Base-by-base conservation (phyloP, 1,140 invertebrate species). In the Magallana gigas region DNA sequence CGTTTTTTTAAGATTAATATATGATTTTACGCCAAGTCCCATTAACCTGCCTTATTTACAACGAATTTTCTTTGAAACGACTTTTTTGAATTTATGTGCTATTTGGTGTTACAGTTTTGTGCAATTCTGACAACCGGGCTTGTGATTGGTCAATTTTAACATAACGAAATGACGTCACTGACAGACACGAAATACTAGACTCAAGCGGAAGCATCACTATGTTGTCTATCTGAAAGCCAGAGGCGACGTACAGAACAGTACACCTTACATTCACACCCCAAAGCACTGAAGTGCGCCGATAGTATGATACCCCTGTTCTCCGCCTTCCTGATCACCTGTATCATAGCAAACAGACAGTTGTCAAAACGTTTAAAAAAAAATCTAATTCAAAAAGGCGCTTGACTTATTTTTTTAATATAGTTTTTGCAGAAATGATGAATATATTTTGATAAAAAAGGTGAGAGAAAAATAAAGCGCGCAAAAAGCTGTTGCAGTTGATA, bases 211-310 rank as follows among this genome's bases (percentile, higher is more conserved):
- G 68, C 68, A 76, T 36, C 0, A 23, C 68, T 76, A 76, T 29
- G 12, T 76, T 76, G 68, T 76, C 68, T 76, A 76, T 76, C 68
- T 76, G 68, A 76, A 76, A 76, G 68, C 68, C 23, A 76, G 36
- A 76, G 68, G 68, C 68, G 60, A 62, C 60, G 68, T 76, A 76
- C 68, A 76, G 12, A 12, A 76, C 68, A 36, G 36, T 11, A 76
- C 68, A 76, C 68, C 68, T 76, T 76, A 76, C 68, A 76, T 76
- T 29, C 68, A 76, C 68, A 29, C 68, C 68, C 68, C 68, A 76
- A 76, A 76, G 23, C 68, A 76, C 12, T 76, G 68, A 76, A 76
- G 23, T 76, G 29, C 23, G 68, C 68, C 68, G 68, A 76, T 76
- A 29, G 68, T 76, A 12, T 76, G 68, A 76, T 29, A 76, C 9